Base-by-base conservation (phyloP, 2,888 invertebrate species). In the Platynereis dumerilii region DNA sequence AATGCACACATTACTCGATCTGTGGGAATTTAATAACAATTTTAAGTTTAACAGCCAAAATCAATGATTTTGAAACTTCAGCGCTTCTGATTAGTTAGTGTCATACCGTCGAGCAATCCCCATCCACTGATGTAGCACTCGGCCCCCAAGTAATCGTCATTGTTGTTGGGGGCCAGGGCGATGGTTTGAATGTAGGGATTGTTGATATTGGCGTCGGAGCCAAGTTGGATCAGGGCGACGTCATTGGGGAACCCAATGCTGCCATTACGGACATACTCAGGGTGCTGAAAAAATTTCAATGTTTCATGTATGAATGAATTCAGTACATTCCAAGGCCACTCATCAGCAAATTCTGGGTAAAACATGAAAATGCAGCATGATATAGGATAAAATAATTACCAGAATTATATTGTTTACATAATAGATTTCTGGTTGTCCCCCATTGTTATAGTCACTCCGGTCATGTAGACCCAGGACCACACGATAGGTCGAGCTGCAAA, bases 391-490 rank as follows among this genome's bases (percentile, higher is more conserved):
- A n/a, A n/a, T n/a, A 34, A 5, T 34, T 34, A 34, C 34, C 34
- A 34, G 12, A 34, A 34, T 34, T 7, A 34, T 34, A 12, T 34
- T 34, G 7, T 34, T 5, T 5, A 34, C 34, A 7, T 5, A 34
- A 22, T 48, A 48, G n/a, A 20, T 20, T n/a, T 48, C 48, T n/a
- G 48, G 48, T n/a, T 48, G n/a, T 10, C 48, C 48, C 3, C 48
- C 48, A 48, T 48, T 48, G 7, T 22, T n/a, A 22, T n/a, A 22
- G 48, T 48, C n/a, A 22, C 48, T 48, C 7, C 3, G 17, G 48
- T 48, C 48, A 48, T 48, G 48, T 10, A 48, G 48, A 48, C 48
- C 48, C 5, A 48, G 22, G 7, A 48, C 48, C 48, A 48, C 48
- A n/a, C 22, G 48, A n/a, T 48, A 48, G 22, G n/a, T 12, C 5